These are phyloP conservation scores for Ypsolopha scabrella DNA, from an alignment of 2,888 invertebrate species.

Conservation along the genomic window DNA sequence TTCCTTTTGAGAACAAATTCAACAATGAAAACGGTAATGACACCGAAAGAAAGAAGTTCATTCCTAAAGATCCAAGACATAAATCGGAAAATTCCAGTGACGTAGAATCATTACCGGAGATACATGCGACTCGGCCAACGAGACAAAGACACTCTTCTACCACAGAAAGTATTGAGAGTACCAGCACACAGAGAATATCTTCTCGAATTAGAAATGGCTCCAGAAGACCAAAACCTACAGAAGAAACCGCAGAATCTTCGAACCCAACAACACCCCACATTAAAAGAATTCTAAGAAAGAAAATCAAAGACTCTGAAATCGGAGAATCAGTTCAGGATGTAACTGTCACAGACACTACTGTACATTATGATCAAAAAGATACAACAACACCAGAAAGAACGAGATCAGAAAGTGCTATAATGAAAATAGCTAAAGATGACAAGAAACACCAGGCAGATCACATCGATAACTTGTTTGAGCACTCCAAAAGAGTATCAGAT, in stretches of 20 bases:
- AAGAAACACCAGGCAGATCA: conserved; percentile 56
- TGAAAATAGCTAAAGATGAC: conserved; percentile 65
- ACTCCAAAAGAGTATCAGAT: conserved; percentile 78
- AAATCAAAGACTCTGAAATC: conserved; percentile 45
- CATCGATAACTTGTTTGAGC: conserved; percentile 55
- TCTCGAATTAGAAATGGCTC: conserved; percentile 50
- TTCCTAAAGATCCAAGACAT: conserved; percentile 59
- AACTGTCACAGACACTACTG: conserved; percentile 41
- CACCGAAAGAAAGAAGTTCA: conserved; percentile 64
- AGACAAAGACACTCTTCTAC: conserved; percentile 39
- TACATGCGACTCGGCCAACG: conserved; percentile 28
- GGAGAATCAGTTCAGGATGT: conserved; percentile 54
- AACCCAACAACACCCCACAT: conserved; percentile 32
- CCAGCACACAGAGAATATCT: conserved; percentile 45
- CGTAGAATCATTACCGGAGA: conserved; percentile 38
- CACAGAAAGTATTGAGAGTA: conserved; percentile 34
- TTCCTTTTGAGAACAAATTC: conserved; percentile 38
- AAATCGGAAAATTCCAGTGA: conserved; percentile 33
- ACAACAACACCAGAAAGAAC: conserved; percentile 49
- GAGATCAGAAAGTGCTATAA: conserved; percentile 64
- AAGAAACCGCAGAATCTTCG: conserved; percentile 40
- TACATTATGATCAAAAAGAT: conserved; percentile 29
- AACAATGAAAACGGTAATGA: conserved; percentile 44
- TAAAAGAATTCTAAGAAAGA: conserved; percentile 46
- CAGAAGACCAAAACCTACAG: conserved; percentile 43